These are phyloP conservation scores for Crax fasciolata DNA, from an alignment of 2,797 vertebrate genomes.

Conservation along the genomic window DNA sequence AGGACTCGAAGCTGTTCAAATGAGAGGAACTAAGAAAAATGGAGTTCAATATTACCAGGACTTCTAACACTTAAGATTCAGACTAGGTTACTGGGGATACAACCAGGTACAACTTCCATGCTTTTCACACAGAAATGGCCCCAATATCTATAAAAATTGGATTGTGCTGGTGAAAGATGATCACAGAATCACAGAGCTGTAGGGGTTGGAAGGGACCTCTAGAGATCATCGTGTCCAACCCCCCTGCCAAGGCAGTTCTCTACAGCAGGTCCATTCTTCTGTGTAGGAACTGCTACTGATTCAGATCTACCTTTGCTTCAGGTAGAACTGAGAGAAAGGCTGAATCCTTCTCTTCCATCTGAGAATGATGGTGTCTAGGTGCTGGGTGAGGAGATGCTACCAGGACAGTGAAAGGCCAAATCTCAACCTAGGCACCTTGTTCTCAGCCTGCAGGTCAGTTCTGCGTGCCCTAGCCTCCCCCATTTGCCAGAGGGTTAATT, in stretches of 20 bases:
- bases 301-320: background rate
- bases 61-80: background rate
- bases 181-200: too few relatives aligned
- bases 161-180: background rate
- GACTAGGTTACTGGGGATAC: background rate
- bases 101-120: background rate
- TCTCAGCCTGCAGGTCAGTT: background rate
- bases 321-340: background rate
- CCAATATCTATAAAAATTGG: background rate
- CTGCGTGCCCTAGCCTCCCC: background rate
- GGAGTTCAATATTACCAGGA: background rate
- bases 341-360: background rate
- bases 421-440: background rate
- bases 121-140: background rate
- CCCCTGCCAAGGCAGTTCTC: too few relatives aligned
- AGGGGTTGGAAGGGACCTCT: too few relatives aligned
- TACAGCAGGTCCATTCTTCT: background rate
- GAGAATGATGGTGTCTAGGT: background rate
- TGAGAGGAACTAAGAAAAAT: background rate
- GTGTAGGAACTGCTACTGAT: rapidly evolving
- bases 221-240: too few relatives aligned
- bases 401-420: background rate
- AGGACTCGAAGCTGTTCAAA: background rate
- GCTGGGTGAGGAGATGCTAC: background rate
- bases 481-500: conserved; percentile 7